These are phyloP conservation scores for Ceratina calcarata DNA, from an alignment of 1,140 invertebrate genomes.

Conservation along the genomic window DNA sequence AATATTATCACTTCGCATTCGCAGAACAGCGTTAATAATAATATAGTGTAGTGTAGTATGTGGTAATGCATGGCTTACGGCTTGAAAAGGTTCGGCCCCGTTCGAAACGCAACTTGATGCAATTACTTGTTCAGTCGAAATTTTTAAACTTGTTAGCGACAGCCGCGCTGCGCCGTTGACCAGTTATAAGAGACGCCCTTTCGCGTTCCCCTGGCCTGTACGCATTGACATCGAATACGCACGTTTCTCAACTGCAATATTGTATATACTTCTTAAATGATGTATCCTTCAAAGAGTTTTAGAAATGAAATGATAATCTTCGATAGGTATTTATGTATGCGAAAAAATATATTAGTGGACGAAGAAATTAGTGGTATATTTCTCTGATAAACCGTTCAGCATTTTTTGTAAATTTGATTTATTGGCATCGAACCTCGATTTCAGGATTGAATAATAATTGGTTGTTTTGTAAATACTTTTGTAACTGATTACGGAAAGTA, in stretches of 20 bases:
- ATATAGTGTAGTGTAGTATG: conserved; percentile 14
- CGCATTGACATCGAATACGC: conserved; percentile 24
- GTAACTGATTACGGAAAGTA: too few species aligned
- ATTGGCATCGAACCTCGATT: too few species aligned
- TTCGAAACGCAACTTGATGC: conserved; percentile 59
- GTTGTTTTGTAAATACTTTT: too few species aligned
- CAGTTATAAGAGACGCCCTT: conserved; percentile 36
- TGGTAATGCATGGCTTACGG: background rate
- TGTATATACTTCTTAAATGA: background rate
- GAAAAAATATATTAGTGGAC: too few species aligned
- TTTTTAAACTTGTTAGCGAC: conserved; percentile 61
- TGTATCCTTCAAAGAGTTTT: too few species aligned
- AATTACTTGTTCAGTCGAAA: conserved; percentile 63
- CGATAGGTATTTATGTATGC: too few species aligned
- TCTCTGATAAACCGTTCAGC: background rate
- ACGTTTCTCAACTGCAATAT: background rate
- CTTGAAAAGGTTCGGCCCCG: conserved; percentile 19
- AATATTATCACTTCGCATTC: too few species aligned
- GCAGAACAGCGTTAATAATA: too few species aligned
- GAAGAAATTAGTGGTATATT: too few species aligned
- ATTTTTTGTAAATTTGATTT: background rate
- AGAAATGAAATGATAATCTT: too few species aligned
- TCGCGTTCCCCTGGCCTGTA: conserved; percentile 42
- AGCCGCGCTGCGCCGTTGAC: conserved; percentile 24
- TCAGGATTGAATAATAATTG: too few species aligned